Conservation (phyloP, 1,140 invertebrate genomes). For the Drosophila paulistorum region DNA sequence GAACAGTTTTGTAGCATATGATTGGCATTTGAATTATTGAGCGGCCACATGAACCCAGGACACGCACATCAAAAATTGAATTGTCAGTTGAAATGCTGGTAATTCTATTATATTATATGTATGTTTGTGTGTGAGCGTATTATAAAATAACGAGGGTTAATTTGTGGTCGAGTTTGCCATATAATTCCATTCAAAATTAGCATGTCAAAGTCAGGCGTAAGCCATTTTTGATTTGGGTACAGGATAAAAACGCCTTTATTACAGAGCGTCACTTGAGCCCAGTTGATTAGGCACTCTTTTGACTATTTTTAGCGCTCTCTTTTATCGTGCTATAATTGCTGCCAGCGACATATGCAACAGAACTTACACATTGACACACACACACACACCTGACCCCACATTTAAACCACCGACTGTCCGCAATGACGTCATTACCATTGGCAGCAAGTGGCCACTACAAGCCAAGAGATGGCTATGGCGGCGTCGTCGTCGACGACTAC, state of each 20-base stretch:
- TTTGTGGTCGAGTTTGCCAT: slow-evolving; percentile 19
- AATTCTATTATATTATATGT: slow-evolving; percentile 34
- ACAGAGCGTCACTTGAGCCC: background rate
- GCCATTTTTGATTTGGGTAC: slow-evolving; percentile 29
- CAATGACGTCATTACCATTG: slow-evolving; percentile 73
- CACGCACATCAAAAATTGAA: slow-evolving; percentile 9
- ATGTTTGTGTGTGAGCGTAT: background rate
- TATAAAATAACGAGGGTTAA: slow-evolving; percentile 5
- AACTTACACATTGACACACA: background rate
- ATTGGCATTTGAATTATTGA: slow-evolving; percentile 35
- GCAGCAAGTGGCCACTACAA: slow-evolving; percentile 62
- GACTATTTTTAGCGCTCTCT: slow-evolving; percentile 33
- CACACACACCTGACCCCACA: slow-evolving; percentile 10
- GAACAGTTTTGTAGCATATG: slow-evolving; percentile 24
- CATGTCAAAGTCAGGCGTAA: background rate
- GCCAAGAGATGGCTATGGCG: slow-evolving; percentile 27
- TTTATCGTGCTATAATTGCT: slow-evolving; percentile 41
- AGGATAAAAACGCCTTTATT: background rate
- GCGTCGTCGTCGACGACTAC: background rate
- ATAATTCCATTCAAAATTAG: slow-evolving; percentile 13
- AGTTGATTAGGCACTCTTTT: background rate
- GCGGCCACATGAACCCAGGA: background rate
- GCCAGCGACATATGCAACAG: slow-evolving; percentile 54
- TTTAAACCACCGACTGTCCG: slow-evolving; percentile 40
- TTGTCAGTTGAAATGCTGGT: slow-evolving; percentile 3